Evolutionary conservation across 2,113 vertebrate species (phyloP).

Genomic region (Sialia sialis): DNA sequence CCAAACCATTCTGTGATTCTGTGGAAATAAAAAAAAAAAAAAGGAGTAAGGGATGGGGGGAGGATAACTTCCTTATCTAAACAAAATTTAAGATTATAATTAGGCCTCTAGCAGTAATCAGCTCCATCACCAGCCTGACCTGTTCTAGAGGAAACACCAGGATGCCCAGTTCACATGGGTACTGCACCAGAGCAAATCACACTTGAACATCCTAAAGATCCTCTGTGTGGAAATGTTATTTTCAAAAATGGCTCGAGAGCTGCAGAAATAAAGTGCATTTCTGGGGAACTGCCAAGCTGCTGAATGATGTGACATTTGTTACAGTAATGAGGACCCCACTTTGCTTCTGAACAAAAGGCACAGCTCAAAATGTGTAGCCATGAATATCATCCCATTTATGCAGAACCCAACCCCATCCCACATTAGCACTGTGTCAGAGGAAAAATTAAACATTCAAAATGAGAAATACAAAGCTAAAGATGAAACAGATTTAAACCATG

Average conservation of each 20-base stretch:
- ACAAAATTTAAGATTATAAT: neutral
- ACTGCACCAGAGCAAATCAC: neutral
- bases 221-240: neutral
- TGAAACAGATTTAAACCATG: neutral
- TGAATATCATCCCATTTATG: neutral
- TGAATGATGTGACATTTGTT: neutral
- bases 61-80: neutral
- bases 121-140: neutral
- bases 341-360: neutral
- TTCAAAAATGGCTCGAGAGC: neutral
- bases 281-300: neutral
- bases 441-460: neutral
- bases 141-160: neutral
- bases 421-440: neutral
- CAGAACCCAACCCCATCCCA: neutral
- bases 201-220: neutral
- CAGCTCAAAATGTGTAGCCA: neutral
- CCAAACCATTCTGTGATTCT: neutral
- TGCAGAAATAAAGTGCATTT: neutral
- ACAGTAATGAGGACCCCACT: neutral
- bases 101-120: neutral
- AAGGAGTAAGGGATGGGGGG: neutral
- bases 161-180: neutral
- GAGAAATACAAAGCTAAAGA: neutral
- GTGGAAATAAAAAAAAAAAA: conserved; percentile 20